These are phyloP conservation scores for Limulus polyphemus DNA, from an alignment of 2,888 invertebrate genomes.

Conservation along the genomic window DNA sequence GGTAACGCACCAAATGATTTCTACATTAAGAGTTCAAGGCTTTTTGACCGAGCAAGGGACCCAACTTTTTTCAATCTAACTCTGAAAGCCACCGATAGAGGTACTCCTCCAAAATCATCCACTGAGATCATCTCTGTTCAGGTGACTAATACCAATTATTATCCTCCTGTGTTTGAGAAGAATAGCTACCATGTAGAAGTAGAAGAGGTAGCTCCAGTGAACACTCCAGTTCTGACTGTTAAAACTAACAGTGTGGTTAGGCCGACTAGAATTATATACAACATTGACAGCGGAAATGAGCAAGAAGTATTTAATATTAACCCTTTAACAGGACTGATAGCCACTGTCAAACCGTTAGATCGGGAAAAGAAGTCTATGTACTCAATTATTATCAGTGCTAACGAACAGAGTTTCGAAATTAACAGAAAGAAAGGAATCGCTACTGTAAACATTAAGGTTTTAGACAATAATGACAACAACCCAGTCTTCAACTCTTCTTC, in stretches of 20 bases:
- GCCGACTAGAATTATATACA: slow-evolving; percentile 50
- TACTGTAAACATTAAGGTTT: slow-evolving; percentile 64
- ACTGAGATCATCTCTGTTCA: slow-evolving; percentile 69
- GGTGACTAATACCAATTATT: slow-evolving; percentile 67
- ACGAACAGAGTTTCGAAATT: slow-evolving; percentile 72
- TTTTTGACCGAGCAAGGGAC: slow-evolving; percentile 49
- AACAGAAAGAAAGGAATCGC: slow-evolving; percentile 72
- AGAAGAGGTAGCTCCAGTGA: slow-evolving; percentile 74
- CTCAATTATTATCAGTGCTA: slow-evolving; percentile 74
- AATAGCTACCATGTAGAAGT: slow-evolving; percentile 76
- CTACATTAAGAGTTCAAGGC: slow-evolving; percentile 68
- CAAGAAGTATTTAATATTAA: slow-evolving; percentile 76
- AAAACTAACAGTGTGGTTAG: slow-evolving; percentile 48
- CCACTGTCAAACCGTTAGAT: slow-evolving; percentile 66
- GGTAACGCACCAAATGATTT: slow-evolving; percentile 40
- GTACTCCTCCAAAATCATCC: slow-evolving; percentile 59
- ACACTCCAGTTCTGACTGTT: slow-evolving; percentile 73
- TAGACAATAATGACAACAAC: slow-evolving; percentile 89
- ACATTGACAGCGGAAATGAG: slow-evolving; percentile 70
- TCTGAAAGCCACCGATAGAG: slow-evolving; percentile 68
- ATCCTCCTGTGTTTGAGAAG: slow-evolving; percentile 72
- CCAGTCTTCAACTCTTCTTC: slow-evolving; percentile 57
- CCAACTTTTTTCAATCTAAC: slow-evolving; percentile 44
- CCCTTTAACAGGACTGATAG: slow-evolving; percentile 74
- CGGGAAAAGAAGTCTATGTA: slow-evolving; percentile 72